These are phyloP conservation scores for Enteromius anoplus DNA, from an alignment of 2,797 vertebrate genomes.

Conservation along the genomic window DNA sequence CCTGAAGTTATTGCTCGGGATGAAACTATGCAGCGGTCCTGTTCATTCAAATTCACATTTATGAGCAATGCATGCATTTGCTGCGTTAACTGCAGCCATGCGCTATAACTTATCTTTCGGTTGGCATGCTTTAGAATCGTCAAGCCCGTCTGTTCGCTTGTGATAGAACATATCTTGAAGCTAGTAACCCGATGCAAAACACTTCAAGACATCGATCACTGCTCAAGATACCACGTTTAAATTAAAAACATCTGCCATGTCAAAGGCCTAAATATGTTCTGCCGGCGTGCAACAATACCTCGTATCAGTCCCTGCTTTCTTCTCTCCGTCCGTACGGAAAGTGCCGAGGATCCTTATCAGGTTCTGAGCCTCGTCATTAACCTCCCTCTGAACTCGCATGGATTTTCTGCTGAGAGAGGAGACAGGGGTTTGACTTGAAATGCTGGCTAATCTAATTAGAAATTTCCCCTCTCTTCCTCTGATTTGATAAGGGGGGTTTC, in stretches of 20 bases:
- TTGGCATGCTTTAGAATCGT: neutral
- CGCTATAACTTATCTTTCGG: neutral
- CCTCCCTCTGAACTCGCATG: constrained; percentile 65
- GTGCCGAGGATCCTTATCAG: constrained; percentile 60
- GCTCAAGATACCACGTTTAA: constrained; percentile 22
- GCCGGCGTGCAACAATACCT: constrained; percentile 14
- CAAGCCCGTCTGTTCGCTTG: neutral
- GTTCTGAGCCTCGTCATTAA: constrained; percentile 60
- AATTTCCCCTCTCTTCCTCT: constrained; percentile 54
- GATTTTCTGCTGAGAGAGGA: constrained; percentile 50
- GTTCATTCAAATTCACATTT: constrained; percentile 15
- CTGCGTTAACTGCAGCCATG: constrained; percentile 30
- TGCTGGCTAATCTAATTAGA: constrained; percentile 64
- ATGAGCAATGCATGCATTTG: constrained; percentile 13
- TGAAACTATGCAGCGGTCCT: constrained; percentile 1
- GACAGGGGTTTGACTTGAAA: constrained; percentile 52
- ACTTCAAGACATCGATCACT: constrained; percentile 20
- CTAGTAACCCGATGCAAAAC: neutral
- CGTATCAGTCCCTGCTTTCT: neutral
- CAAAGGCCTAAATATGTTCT: constrained; percentile 31
- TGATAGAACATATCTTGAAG: constrained; percentile 16
- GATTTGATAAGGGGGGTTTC: constrained; percentile 57
- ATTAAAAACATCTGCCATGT: constrained; percentile 36
- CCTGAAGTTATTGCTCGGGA: neutral
- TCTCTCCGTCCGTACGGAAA: neutral